phyloP scores from a whole-genome alignment of 2,797 vertebrate species.

The Pagetopsis macropterus region DNA sequence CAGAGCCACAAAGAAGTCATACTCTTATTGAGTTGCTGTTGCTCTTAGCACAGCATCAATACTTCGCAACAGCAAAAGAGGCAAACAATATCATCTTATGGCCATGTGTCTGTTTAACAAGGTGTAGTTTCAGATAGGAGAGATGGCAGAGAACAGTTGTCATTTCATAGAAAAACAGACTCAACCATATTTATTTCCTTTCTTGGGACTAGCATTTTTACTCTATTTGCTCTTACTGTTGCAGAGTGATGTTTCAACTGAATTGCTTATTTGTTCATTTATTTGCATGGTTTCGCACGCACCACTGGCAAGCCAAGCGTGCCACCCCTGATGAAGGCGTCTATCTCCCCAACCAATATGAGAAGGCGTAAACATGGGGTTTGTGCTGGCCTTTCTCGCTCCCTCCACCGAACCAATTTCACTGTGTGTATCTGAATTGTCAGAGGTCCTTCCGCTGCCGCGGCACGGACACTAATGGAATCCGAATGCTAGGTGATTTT shows the following conservation, averaged over 20 bases:
- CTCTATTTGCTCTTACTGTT: conserved; percentile 78
- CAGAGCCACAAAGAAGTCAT: conserved; percentile 36
- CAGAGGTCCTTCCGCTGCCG: conserved; percentile 83
- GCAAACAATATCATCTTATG: conserved; percentile 56
- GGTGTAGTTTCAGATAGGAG: conserved; percentile 53
- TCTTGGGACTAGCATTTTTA: conserved; percentile 76
- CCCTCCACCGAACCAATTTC: conserved; percentile 82
- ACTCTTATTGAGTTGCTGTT: conserved; percentile 51
- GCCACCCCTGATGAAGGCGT: conserved; percentile 82
- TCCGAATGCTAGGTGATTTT: conserved; percentile 85
- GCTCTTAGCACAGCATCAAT: conserved; percentile 61
- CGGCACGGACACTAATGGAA: conserved; percentile 83
- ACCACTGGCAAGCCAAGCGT: conserved; percentile 78
- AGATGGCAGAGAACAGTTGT: conserved; percentile 51
- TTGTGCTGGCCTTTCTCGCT: conserved; percentile 71
- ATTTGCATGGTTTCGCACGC: conserved; percentile 82
- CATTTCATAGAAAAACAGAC: conserved; percentile 52
- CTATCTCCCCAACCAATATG: conserved; percentile 79
- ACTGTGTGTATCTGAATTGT: conserved; percentile 84
- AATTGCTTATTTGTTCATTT: conserved; percentile 86
- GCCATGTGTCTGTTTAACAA: conserved; percentile 60
- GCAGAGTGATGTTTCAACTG: conserved; percentile 74
- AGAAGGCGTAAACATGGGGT: conserved; percentile 75
- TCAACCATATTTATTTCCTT: conserved; percentile 73
- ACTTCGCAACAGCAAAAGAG: conserved; percentile 36